Conservation (phyloP, 2,888 invertebrate genomes). For the Tenthredo notha region DNA sequence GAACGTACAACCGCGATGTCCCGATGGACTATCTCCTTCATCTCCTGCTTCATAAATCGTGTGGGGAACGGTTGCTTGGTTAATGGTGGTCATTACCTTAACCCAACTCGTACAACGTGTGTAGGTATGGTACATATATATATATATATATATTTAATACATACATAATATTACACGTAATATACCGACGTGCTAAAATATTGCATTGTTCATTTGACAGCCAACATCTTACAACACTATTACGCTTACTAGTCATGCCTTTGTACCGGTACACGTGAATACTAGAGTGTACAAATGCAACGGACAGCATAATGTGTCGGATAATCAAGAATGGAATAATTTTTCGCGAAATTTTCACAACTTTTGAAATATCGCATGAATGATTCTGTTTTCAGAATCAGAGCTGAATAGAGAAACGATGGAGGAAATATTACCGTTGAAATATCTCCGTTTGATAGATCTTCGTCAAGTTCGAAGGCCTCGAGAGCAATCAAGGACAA, state of each 20-base stretch:
- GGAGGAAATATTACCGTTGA: not conserved
- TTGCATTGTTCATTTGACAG: conserved; percentile 44
- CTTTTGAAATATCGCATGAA: not conserved
- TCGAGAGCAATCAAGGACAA: conserved; percentile 11
- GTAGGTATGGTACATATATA: not conserved
- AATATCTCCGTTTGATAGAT: conserved; percentile 22
- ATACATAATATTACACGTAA: conserved; percentile 20
- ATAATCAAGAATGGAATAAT: not conserved
- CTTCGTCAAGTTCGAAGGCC: not conserved
- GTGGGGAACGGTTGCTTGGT: not conserved
- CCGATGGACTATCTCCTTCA: conserved; percentile 16
- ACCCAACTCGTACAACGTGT: conserved; percentile 13
- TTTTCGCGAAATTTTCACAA: not conserved
- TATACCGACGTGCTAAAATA: conserved; percentile 47
- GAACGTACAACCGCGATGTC: not conserved
- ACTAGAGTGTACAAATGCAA: not conserved
- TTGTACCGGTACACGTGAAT: not conserved
- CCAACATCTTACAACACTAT: conserved; percentile 41
- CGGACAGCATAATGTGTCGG: not conserved
- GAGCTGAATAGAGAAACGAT: not conserved
- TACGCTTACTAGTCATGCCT: conserved; percentile 16
- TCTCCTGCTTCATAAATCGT: conserved; percentile 34
- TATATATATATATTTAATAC: not conserved
- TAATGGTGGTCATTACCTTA: conserved; percentile 35
- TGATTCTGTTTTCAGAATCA: not conserved